These are phyloP conservation scores for Pristionchus mayeri DNA, from an alignment of 2,888 invertebrate species.

Conservation along the genomic window DNA sequence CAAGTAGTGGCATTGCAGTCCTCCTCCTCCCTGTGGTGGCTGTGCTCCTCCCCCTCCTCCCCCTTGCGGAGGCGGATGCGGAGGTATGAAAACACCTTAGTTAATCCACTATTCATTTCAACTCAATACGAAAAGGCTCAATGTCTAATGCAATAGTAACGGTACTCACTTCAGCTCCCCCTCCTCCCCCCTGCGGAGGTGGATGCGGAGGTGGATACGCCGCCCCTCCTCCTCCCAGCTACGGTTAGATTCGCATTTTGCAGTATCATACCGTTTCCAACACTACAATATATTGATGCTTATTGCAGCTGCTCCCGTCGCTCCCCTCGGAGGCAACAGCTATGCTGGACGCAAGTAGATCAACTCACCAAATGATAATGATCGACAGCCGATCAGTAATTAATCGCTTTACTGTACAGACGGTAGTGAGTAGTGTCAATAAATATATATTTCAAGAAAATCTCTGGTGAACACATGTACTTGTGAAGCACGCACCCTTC, in stretches of 20 bases:
- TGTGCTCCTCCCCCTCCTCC: slow-evolving; percentile 36
- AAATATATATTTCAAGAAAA: neutral
- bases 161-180: neutral
- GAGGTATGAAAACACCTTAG: too few species aligned
- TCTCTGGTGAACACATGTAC: too few species aligned
- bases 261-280: neutral
- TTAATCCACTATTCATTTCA: too few species aligned
- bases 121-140: too few species aligned
- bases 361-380: neutral
- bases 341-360: slow-evolving; percentile 47
- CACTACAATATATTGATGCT: neutral
- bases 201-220: slow-evolving; percentile 44
- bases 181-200: slow-evolving; percentile 45
- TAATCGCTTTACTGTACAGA: neutral
- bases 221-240: slow-evolving; percentile 41
- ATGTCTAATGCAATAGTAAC: too few species aligned
- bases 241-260: neutral
- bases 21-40: slow-evolving; percentile 42
- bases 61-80: slow-evolving; percentile 24
- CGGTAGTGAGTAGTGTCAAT: slow-evolving; percentile 12
- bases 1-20: slow-evolving; percentile 19
- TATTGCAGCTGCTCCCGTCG: slow-evolving; percentile 35
- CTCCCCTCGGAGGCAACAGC: slow-evolving; percentile 47
- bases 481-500: too few species aligned
- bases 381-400: neutral